Evolutionary conservation across 2,113 vertebrate species (phyloP).

Genomic region (Bubo bubo): DNA sequence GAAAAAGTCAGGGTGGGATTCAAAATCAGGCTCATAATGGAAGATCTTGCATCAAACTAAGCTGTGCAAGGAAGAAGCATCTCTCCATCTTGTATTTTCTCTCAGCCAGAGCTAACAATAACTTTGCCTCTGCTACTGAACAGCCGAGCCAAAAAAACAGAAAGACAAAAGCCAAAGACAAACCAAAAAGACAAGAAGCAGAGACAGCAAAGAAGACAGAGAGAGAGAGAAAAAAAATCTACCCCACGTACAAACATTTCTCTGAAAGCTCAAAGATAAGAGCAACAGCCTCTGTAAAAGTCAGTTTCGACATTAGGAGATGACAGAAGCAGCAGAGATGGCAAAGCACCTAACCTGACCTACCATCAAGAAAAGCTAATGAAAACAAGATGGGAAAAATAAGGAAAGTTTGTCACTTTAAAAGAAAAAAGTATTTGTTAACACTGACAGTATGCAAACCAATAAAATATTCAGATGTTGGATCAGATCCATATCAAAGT

Average conservation of each 20-base stretch:
- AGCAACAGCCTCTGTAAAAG: not conserved
- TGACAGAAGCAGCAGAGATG: not conserved
- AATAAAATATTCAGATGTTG: constrained; percentile 3
- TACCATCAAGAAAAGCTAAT: not conserved
- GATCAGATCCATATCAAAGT: constrained; percentile 12
- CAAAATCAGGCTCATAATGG: not conserved
- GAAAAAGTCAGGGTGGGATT: not conserved
- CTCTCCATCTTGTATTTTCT: constrained; percentile 11
- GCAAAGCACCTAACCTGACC: not conserved
- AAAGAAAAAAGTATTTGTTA: not conserved
- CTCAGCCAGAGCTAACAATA: constrained; percentile 18
- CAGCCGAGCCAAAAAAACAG: not conserved
- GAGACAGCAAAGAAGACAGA: constrained; percentile 31
- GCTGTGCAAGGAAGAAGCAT: not conserved
- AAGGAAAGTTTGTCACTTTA: not conserved
- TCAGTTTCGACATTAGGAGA: not conserved
- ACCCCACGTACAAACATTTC: not conserved
- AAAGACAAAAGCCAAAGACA: constrained; percentile 49
- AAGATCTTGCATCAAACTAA: not conserved
- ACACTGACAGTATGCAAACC: not conserved
- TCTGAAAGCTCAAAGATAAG: constrained; percentile 14
- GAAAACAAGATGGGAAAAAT: not conserved
- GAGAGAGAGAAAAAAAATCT: not conserved
- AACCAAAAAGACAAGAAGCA: constrained; percentile 57
- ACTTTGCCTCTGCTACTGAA: constrained; percentile 1